phyloP scores from a whole-genome alignment of 2,113 vertebrate species.

The Pagrus major region DNA sequence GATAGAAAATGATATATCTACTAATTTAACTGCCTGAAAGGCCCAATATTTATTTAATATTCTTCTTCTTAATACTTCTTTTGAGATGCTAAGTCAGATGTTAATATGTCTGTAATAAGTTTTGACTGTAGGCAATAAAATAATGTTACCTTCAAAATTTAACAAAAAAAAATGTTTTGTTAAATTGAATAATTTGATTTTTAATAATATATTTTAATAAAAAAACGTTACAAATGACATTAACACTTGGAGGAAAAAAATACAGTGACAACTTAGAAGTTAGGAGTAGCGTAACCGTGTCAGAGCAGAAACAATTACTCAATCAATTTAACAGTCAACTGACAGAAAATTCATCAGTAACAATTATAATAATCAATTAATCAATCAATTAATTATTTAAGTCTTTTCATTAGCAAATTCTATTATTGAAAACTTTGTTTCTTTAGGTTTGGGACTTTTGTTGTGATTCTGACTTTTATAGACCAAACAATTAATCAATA shows the following conservation, averaged over 20 bases:
- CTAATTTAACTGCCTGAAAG: background rate
- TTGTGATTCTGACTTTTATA: background rate
- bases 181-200: no score
- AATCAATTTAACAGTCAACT: background rate
- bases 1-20: background rate
- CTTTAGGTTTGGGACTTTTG: background rate
- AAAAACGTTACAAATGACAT: background rate
- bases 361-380: background rate
- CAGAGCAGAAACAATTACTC: background rate
- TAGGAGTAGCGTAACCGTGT: background rate
- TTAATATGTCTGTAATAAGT: background rate
- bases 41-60: no score
- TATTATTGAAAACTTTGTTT: background rate
- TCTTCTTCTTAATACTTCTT: background rate
- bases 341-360: background rate
- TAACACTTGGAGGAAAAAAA: background rate
- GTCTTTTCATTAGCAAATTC: background rate
- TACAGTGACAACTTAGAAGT: background rate
- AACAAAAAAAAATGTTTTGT: no score
- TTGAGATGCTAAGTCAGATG: background rate
- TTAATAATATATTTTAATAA: no score
- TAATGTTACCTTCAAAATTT: background rate
- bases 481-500: background rate
- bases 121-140: background rate
- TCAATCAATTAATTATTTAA: background rate